Evolutionary conservation across 2,797 vertebrate genomes (phyloP), one percentile per base, ranked within the genome.

Genomic region (Periparus ater): DNA sequence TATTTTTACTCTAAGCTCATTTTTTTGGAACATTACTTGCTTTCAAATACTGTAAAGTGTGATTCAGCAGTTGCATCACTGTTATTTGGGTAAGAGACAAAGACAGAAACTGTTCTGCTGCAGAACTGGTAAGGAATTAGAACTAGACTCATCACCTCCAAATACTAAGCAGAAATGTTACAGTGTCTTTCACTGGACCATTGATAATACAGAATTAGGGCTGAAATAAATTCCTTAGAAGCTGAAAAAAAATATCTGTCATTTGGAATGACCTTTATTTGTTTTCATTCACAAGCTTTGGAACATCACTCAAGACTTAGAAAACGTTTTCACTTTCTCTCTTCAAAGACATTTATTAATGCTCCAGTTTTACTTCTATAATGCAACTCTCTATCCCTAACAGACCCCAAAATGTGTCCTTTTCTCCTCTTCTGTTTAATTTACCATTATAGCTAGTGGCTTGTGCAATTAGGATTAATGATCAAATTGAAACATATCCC

Each of bases 401-500:
- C 4, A 5, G 11, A 55, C 3, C 11, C 11, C 18, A 66, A 62
- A 93, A 73, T 36, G 11, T 38, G 36, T 40, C 50, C 53, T 90
- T 95, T 93, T 84, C 63, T 89, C 34, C 54, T 55, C 47, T 78
- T 21, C 9, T 92, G 17, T 93, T 95, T 93, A 48, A 85, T 94
- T 94, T 90, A 83, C 12, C 8, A 5, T 89, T 68, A n/a, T 12
- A 95, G n/a, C n/a, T 79, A 68, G 51, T 83, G 32, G 40, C 13
- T 74, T 94, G 70, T 93, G 34, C 62, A 94, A 91, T 95, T 95
- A 89, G 38, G 75, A 95, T 93, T 94, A 96, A 88, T 1, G 7
- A 86, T 77, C 62, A 92, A 92, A 95, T 93, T 85, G 79, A 91
- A 91, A 96, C 13, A 7, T 83, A 79, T 81, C 68, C 75, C 77